Conservation (phyloP, 2,888 invertebrate genomes). For the Venusia cambrica region DNA sequence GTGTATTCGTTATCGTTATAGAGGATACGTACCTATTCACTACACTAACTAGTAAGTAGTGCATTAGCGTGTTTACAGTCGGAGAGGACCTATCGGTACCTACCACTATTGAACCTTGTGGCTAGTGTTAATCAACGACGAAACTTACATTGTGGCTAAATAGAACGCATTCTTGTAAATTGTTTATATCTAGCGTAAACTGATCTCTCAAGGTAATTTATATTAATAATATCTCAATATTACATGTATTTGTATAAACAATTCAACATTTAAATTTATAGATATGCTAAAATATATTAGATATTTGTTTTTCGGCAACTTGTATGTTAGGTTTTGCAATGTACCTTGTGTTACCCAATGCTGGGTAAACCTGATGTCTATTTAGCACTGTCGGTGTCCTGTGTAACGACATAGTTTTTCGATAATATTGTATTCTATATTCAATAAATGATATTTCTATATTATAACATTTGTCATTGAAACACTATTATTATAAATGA, state of each 20-base stretch:
- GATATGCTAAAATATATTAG: constrained; percentile 62
- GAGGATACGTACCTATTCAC: constrained; percentile 64
- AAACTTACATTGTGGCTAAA: constrained; percentile 65
- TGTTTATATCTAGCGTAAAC: constrained; percentile 77
- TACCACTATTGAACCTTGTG: constrained; percentile 61
- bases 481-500: constrained; percentile 67
- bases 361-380: constrained; percentile 62
- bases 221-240: constrained; percentile 75
- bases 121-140: constrained; percentile 67
- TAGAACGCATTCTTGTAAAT: constrained; percentile 73
- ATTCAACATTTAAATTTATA: constrained; percentile 73
- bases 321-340: constrained; percentile 64
- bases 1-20: constrained; percentile 69
- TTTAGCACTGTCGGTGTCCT: constrained; percentile 74
- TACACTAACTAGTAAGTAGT: too few relatives aligned
- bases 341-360: constrained; percentile 63
- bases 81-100: constrained; percentile 63
- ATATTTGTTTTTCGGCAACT: constrained; percentile 63
- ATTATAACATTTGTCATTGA: constrained; percentile 76
- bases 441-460: constrained; percentile 79
- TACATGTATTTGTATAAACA: constrained; percentile 75
- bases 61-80: constrained; percentile 71
- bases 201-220: constrained; percentile 79
- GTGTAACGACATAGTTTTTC: constrained; percentile 76
- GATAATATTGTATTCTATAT: constrained; percentile 79